Evolutionary conservation across 2,888 invertebrate genomes (phyloP), one percentile per base, ranked within the genome.

Genomic region (Notodonta ziczac): DNA sequence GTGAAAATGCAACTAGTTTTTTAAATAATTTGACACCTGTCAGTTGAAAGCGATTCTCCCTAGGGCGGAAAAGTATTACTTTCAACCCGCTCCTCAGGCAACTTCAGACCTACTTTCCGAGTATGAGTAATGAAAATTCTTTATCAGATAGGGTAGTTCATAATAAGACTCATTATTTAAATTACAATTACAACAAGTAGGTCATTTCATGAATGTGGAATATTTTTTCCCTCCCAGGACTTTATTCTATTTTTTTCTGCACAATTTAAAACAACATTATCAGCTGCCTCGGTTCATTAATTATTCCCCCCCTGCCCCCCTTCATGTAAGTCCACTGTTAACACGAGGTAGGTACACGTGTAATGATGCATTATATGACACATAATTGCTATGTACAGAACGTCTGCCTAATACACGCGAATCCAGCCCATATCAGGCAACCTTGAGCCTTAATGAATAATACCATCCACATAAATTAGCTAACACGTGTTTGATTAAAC

Each of bases 361-460:
- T 70, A 65, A 65, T 70, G 57, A 16, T 61, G 73, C 63, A 61
- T 72, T 63, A 66, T 66, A 73, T 68, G 68, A 72, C 65, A 66
- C 57, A 58, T 63, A 66, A 61, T 62, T 57, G 60, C 56, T 61
- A 32, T 54, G 56, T 59, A 39, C n/a, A 9, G 5, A 16, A n/a
- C 14, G 39, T 13, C 40, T 40, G 55, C 39, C 16, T n/a, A 54
- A n/a, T 42, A 61, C 53, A 57, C 57, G 58, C 57, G 57, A 46
- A 54, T 56, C 60, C 57, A 63, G 67, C 69, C 71, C 67, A 64
- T 74, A 76, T 73, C 74, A 54, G n/a, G 9, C 53, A 59, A 42
- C 74, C 76, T 75, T 75, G 74, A 60, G 59, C 52, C 48, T 32
- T 55, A 59, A 69, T 66, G 58, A 76, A 73, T 71, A 75, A 71